Conservation (phyloP, 2,888 invertebrate genomes). For the Sminthurides aquaticus region DNA sequence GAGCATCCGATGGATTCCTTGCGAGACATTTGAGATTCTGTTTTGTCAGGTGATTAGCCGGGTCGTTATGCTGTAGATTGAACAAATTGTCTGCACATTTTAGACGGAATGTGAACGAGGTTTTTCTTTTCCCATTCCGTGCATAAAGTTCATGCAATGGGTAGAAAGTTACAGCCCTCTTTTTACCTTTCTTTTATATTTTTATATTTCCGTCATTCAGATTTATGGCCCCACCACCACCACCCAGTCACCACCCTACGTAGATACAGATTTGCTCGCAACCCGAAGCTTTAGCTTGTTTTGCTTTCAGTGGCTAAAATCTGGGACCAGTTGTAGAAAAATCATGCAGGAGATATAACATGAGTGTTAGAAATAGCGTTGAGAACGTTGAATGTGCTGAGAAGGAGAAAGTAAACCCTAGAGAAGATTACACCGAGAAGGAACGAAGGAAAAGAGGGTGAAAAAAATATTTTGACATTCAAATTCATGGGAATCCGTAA, state of each 20-base stretch:
- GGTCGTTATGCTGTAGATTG: background rate
- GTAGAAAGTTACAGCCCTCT: background rate
- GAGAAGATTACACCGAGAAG: background rate
- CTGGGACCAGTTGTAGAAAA: too few species aligned
- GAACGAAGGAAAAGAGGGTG: background rate
- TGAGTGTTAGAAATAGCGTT: background rate
- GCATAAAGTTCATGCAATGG: background rate
- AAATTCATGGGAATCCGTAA: background rate
- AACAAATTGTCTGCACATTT: constrained; percentile 1
- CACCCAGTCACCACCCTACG: background rate
- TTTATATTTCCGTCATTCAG: constrained; percentile 11
- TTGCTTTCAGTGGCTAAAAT: too few species aligned
- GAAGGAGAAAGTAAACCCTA: background rate
- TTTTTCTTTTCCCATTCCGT: too few species aligned
- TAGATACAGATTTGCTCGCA: background rate
- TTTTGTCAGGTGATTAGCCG: constrained; percentile 13
- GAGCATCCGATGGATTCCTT: too few species aligned
- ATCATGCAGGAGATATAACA: background rate
- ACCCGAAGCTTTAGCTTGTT: background rate
- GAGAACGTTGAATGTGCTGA: background rate
- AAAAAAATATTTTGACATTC: constrained; percentile 3
- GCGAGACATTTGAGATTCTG: constrained; percentile 3
- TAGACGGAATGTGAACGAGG: too few species aligned
- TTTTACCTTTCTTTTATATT: background rate
- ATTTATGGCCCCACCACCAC: background rate